Evolutionary conservation across 2,113 vertebrate species (phyloP), one percentile per base, ranked within the genome.

Genomic region (Platysteira castanea): DNA sequence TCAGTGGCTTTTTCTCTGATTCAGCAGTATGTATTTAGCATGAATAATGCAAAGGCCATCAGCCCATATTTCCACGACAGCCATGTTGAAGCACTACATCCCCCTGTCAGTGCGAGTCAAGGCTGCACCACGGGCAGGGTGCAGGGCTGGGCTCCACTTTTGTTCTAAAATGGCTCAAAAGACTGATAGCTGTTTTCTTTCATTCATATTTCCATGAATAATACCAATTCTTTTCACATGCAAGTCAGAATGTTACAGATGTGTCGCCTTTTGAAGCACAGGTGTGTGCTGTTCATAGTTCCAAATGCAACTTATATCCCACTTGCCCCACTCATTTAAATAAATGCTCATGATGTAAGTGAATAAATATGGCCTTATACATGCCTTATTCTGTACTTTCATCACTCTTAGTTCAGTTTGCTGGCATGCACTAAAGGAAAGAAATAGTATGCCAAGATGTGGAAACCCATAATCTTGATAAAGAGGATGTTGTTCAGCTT

Each of bases 391-490:
- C 59, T 89, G 53, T 31, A 53, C 30, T 90, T 90, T 54, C 61
- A 67, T 63, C 8, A 3, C 23, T 93, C 39, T 49, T 41, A 84
- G 83, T 57, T 94, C 80, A 87, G 60, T 85, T 86, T 84, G 56
- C 83, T 95, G 92, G 90, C 90, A 90, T 22, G 68, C 35, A 93
- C 35, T 92, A 23, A 89, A 90, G 71, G 91, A 91, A 95, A 96
- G 90, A 93, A 95, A 90, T 23, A 87, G 69, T 27, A 84, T 68
- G 90, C 77, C 93, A 93, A 94, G 76, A 88, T 67, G 75, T 83
- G 52, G 71, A 95, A 95, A 96, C 64, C 50, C 90, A 94, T 95
- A 90, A 94, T 86, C 73, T 74, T 92, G 83, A 95, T 81, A 87
- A 57, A 90, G 84, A 80, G 88, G 64, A 86, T 65, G 60, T 65